Evolutionary conservation across 2,888 invertebrate genomes (phyloP), one percentile per base, ranked within the genome.

Genomic region (Caenorhabditis uteleia): DNA sequence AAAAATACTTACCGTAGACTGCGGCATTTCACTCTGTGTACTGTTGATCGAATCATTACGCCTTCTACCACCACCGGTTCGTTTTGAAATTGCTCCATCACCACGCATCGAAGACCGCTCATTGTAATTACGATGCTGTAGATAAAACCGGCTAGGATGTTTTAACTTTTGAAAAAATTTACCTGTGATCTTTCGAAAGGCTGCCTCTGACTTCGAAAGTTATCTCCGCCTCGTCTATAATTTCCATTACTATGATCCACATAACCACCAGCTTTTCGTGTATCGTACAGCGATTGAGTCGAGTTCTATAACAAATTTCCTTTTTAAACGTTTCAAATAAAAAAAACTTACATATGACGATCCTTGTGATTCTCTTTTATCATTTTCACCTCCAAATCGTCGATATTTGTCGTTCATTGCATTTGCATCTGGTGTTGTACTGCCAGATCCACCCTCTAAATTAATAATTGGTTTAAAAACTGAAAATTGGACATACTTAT

Each of bases 41-140:
- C 66, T 66, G 39, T 71, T 74, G 7, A 74, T 68, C 33, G 75
- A 75, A 44, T 74, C 74, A 54, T 75, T 75, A 16, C 75, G 47
- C 14, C 66, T 46, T 20, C 70, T 53, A 8, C 64, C 49, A 5
- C 57, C 54, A 4, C 42, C 51, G 7, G 38, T 40, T 5, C 65
- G 40, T 16, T 59, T 54, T 1, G 65, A 47, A 27, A 65, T 59
- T 1, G 59, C 58, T 2, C 55, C 55, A 20, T 70, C 73, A 1
- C 70, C 62, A 20, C 73, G 57, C 68, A 73, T 70, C 33, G 73
- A 73, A 0, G 73, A 46, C 6, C 73, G 53, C 23, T 72, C 72
- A 20, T 55, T 46, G 47, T 51, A 38, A 16, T n/a, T n/a, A n/a
- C n/a, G n/a, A n/a, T n/a, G n/a, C n/a, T n/a, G n/a, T n/a, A 18